These are phyloP conservation scores for Hemibagrus wyckioides DNA, from an alignment of 2,113 vertebrate species.

Conservation along the genomic window DNA sequence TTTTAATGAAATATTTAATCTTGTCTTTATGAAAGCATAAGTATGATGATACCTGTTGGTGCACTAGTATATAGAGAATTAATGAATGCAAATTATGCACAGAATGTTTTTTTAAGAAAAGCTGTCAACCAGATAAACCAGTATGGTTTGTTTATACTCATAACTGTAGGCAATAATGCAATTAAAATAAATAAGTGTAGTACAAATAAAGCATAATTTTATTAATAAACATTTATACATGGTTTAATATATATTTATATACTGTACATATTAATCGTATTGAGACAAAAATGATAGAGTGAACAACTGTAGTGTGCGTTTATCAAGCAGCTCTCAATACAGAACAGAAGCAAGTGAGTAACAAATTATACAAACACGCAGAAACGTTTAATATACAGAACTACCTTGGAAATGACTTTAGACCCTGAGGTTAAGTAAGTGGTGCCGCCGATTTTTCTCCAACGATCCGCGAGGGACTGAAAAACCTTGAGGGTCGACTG, in stretches of 20 bases:
- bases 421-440: slow-evolving; percentile 28
- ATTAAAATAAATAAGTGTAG: neutral
- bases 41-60: neutral
- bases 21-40: neutral
- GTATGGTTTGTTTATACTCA: neutral
- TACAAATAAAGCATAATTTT: neutral
- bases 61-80: neutral
- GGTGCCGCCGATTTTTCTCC: slow-evolving; percentile 63
- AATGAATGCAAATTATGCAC: neutral
- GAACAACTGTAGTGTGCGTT: neutral
- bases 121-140: neutral
- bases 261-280: neutral
- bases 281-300: neutral
- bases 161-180: neutral
- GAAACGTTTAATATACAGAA: neutral
- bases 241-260: neutral
- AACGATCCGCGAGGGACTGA: slow-evolving; percentile 62
- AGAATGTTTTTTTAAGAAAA: too few relatives aligned
- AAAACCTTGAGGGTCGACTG: slow-evolving; percentile 59
- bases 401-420: neutral
- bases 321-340: neutral
- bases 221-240: neutral
- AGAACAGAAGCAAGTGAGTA: neutral
- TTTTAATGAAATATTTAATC: neutral
- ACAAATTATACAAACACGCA: neutral